Evolutionary conservation across 2,113 vertebrate species (phyloP).

Genomic region (Mobula hypostoma): DNA sequence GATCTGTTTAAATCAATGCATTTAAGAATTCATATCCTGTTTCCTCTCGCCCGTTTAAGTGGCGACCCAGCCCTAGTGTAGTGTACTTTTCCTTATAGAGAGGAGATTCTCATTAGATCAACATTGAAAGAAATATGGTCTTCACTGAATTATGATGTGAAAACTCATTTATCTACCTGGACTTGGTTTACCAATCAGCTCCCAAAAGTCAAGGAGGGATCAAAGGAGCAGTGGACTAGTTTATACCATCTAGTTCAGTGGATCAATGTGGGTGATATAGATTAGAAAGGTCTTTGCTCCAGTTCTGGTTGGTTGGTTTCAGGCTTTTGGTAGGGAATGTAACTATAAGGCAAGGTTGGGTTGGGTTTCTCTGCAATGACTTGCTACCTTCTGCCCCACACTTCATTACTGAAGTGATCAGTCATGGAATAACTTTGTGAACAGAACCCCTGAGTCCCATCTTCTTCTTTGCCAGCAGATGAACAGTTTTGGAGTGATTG

Average conservation of each 20-base stretch:
- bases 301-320: background rate
- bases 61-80: background rate
- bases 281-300: background rate
- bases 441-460: too few relatives aligned
- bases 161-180: background rate
- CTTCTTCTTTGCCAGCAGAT: background rate
- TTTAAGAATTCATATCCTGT: background rate
- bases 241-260: background rate
- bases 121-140: background rate
- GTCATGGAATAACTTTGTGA: too few relatives aligned
- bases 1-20: background rate
- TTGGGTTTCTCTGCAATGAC: background rate
- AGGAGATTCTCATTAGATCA: background rate
- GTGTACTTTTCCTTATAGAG: background rate
- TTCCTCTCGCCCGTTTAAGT: background rate
- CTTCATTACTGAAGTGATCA: background rate
- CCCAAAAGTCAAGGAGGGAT: background rate
- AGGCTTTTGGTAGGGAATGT: background rate
- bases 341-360: background rate
- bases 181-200: background rate
- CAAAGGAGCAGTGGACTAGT: background rate
- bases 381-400: too few relatives aligned
- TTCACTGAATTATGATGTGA: background rate
- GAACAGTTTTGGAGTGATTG: background rate
- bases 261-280: background rate